Base-by-base conservation (phyloP, 2,113 vertebrate genomes). In the Emberiza fucata region DNA sequence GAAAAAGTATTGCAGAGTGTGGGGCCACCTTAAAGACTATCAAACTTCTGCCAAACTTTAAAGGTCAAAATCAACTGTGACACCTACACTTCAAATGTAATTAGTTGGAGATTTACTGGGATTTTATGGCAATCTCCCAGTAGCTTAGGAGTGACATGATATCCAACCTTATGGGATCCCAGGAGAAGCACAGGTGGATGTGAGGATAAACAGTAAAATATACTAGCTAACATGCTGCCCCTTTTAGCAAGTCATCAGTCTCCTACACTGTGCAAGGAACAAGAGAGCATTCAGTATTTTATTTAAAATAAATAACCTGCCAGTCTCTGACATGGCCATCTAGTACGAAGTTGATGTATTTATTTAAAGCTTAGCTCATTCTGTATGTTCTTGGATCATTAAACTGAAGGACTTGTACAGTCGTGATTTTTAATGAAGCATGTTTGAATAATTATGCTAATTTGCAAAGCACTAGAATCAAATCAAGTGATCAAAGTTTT, bases 401-500 rank as follows among this genome's bases (percentile, higher is more conserved):
- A 98, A 98, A 97, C 95, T 96, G 83, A 97, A 98, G 93, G 97
- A 97, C 97, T 97, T 42, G 64, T 96, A 92, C 75, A 94, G 94
- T 97, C 8, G 51, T 97, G 96, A 97, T 98, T 98, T 97, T 98
- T 98, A 98, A 98, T 98, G 97, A 98, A 97, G 96, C 94, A 91
- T 96, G 95, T 97, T 98, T 98, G 97, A 98, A 97, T 98, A 97
- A 98, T 98, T 98, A 98, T 98, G 97, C 83, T 98, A 98, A 98
- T 98, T 97, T 96, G 92, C 95, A 95, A 97, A 97, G 96, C 95
- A 97, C 97, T 97, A 98, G 97, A 98, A 98, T 98, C 98, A 98
- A 97, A 98, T 98, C 97, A 98, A 98, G 95, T 97, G 97, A 97
- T 98, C 97, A 98, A 97, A 98, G 97, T 97, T 98, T 97, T 97